phyloP scores from a whole-genome alignment of 2,888 invertebrate genomes.

The Drosophila birchii region DNA sequence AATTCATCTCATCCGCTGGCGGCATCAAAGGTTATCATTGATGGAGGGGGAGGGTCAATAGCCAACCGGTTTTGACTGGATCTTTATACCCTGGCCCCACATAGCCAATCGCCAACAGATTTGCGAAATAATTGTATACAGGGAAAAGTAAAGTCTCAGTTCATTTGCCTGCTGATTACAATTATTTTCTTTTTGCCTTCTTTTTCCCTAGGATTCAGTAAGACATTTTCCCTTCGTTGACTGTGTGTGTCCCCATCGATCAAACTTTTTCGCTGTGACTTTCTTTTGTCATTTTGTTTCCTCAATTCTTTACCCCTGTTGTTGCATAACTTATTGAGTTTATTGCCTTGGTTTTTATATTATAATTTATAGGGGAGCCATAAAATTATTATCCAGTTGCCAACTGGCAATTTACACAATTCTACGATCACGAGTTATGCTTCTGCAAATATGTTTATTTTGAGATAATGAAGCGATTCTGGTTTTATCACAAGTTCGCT shows the following conservation, averaged over 20 bases:
- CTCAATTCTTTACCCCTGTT: background rate
- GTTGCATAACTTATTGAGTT: constrained; percentile 30
- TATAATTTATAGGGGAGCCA: too few species aligned
- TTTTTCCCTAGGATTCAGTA: constrained; percentile 10
- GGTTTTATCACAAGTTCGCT: constrained; percentile 27
- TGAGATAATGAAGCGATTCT: constrained; percentile 24
- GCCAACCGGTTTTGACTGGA: constrained; percentile 54
- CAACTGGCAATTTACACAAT: constrained; percentile 33
- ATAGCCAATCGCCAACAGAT: constrained; percentile 51
- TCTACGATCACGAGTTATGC: constrained; percentile 41
- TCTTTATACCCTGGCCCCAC: constrained; percentile 27
- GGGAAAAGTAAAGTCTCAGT: constrained; percentile 8
- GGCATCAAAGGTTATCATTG: constrained; percentile 61
- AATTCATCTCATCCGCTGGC: constrained; percentile 62
- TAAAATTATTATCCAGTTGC: constrained; percentile 24
- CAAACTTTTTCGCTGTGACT: constrained; percentile 26
- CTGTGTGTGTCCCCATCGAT: constrained; percentile 42
- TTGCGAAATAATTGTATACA: constrained; percentile 57
- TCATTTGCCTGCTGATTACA: constrained; percentile 6
- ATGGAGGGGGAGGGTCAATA: constrained; percentile 49
- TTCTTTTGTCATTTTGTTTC: constrained; percentile 4
- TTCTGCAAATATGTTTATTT: constrained; percentile 9
- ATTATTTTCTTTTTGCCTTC: background rate
- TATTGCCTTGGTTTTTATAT: constrained; percentile 12
- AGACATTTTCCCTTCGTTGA: constrained; percentile 17